Conservation (phyloP, 2,888 invertebrate species). For the Scaptomyza polygonia region DNA sequence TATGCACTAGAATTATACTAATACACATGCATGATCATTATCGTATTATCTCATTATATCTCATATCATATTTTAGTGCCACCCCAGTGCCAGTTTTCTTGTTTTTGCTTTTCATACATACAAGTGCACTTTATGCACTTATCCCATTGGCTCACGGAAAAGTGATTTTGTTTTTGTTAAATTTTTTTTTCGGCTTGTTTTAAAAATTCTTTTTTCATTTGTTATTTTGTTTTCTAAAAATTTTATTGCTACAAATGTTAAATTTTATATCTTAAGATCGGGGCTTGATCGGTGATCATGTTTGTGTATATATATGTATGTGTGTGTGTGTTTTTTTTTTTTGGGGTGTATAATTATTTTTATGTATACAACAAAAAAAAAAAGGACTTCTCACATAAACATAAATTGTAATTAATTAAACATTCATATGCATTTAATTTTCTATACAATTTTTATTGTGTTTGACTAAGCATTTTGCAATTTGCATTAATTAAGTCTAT, state of each 20-base stretch:
- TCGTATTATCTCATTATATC: slow-evolving; percentile 23
- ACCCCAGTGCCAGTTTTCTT: slow-evolving; percentile 22
- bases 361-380: slow-evolving; percentile 51
- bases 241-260: slow-evolving; percentile 59
- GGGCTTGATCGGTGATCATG: slow-evolving; percentile 31
- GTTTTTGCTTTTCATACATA: slow-evolving; percentile 15
- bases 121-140: slow-evolving; percentile 12
- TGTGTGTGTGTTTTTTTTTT: slow-evolving; percentile 8
- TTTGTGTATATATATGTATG: slow-evolving; percentile 21
- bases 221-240: slow-evolving; percentile 53
- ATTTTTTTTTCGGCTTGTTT: slow-evolving; percentile 4
- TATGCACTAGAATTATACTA: slow-evolving; percentile 54
- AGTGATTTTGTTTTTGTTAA: slow-evolving; percentile 4
- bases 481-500: slow-evolving; percentile 78
- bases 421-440: slow-evolving; percentile 71
- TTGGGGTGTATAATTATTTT: slow-evolving; percentile 26
- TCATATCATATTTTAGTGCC: slow-evolving; percentile 27
- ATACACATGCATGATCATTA: slow-evolving; percentile 45
- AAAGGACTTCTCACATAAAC: slow-evolving; percentile 57
- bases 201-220: slow-evolving; percentile 14
- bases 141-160: slow-evolving; percentile 32
- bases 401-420: slow-evolving; percentile 73
- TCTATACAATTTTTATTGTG: slow-evolving; percentile 73
- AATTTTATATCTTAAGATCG: slow-evolving; percentile 51
- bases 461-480: slow-evolving; percentile 77